Percentiles rank a stretch among this genome's conserved stretches.
These are phyloP conservation scores for Amyelois transitella DNA, from an alignment of 1,140 invertebrate genomes.

Conservation along the genomic window DNA sequence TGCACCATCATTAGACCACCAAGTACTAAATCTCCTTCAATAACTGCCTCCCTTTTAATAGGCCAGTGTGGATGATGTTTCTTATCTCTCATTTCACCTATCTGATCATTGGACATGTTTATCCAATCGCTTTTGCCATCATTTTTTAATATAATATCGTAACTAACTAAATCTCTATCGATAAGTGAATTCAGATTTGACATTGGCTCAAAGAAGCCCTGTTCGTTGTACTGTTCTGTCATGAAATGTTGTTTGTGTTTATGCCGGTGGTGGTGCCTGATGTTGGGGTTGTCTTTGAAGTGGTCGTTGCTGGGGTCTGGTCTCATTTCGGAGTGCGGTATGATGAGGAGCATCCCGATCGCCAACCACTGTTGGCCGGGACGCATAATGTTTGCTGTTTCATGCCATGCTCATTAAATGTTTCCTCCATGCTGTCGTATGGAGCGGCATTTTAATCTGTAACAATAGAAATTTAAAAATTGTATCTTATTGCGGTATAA, in stretches of 20 bases:
- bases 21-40: conserved; percentile 88
- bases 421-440: conserved; percentile 28
- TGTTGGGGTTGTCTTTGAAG: conserved; percentile 23
- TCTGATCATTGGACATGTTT: conserved; percentile 50
- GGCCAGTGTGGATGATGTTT: conserved; percentile 81
- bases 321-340: conserved; percentile 42
- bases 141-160: conserved; percentile 12
- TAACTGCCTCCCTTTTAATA: conserved; percentile 87
- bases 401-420: conserved; percentile 43
- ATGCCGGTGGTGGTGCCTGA: conserved; percentile 54
- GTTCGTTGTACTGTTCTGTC: conserved; percentile 16
- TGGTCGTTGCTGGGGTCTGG: conserved; percentile 22
- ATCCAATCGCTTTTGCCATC: conserved; percentile 36
- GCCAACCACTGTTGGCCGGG: conserved; percentile 46
- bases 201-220: conserved; percentile 15
- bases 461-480: conserved; percentile 40
- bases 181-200: conserved; percentile 18
- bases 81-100: conserved; percentile 54
- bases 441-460: conserved; percentile 44
- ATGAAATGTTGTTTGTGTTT: conserved; percentile 40
- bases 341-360: conserved; percentile 35
- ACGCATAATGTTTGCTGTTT: conserved; percentile 46
- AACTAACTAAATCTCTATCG: conserved; percentile 15
- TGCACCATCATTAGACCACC: conserved; percentile 94
- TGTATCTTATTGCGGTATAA: too few relatives aligned